phyloP scores from a whole-genome alignment of 2,888 invertebrate species.

The Bibio marci region DNA sequence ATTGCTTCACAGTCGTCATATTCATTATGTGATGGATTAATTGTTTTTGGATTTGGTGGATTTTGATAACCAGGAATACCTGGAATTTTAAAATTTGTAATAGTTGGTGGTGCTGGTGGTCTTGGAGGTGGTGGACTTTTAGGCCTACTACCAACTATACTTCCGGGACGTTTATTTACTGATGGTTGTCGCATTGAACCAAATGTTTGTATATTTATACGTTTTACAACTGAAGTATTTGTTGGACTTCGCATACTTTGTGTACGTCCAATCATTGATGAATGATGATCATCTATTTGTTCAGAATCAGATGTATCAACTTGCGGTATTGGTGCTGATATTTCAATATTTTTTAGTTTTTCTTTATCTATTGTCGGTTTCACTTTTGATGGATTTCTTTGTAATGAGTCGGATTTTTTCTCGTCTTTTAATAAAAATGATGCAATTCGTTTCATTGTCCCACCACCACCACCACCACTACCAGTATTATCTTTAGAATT shows the following conservation, averaged over 20 bases:
- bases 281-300: constrained; percentile 35
- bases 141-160: constrained; percentile 49
- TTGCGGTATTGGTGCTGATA: constrained; percentile 68
- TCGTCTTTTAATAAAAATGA: constrained; percentile 53
- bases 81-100: constrained; percentile 26
- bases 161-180: constrained; percentile 48
- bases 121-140: constrained; percentile 61
- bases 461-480: constrained; percentile 12
- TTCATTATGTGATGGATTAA: constrained; percentile 29
- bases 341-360: constrained; percentile 55
- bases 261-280: constrained; percentile 50
- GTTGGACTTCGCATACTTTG: constrained; percentile 61
- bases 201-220: constrained; percentile 54
- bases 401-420: constrained; percentile 34
- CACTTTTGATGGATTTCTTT: constrained; percentile 40
- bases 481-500: constrained; percentile 34
- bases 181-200: constrained; percentile 67
- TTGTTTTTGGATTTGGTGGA: constrained; percentile 23
- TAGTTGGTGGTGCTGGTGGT: constrained; percentile 31
- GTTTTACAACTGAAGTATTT: constrained; percentile 24
- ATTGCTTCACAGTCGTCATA: constrained; percentile 65
- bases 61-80: constrained; percentile 40
- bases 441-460: constrained; percentile 52
- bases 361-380: constrained; percentile 53
- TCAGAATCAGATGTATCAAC: constrained; percentile 38